Base-by-base conservation (phyloP, 2,888 invertebrate genomes). In the Machimus rusticus region DNA sequence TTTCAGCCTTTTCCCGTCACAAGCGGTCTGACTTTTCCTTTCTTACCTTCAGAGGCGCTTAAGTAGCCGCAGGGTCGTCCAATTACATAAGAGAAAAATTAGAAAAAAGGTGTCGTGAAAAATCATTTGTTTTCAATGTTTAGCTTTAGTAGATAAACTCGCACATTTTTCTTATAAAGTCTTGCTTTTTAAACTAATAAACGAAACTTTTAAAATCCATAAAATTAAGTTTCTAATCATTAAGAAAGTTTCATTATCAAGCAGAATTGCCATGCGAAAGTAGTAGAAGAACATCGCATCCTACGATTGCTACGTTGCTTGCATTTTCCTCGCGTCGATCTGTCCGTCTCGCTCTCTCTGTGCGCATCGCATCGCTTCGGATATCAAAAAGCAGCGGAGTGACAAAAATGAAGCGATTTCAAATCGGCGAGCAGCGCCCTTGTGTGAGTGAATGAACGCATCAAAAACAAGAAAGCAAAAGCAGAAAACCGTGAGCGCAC, bases 401-500 rank as follows among this genome's bases (percentile, higher is more conserved):
- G 66, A 12, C 66, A 28, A 66, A 46, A 66, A 66, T 66, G 66
- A 28, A 28, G 28, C 19, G 66, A 66, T 66, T 34, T 74, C 6
- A 31, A 76, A 76, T 76, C 51, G 23, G 23, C 66, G 9, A 46
- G 2, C 8, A 9, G 23, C 66, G 28, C 12, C 9, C 23, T 51
- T 79, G 79, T 51, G 51, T 79, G 16, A 8, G 79, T 79, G 79
- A 51, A 16, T 37, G 43, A 39, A 78, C 79, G 51, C 79, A 57
- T 37, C 82, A 37, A 82, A 82, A 66, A 55, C 66, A 84, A 37
- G 79, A 79, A 79, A 43, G 46, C 37, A 66, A 84, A 84, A 66
- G 37, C 46, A 57, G 34, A 37, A 66, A 84, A 84, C n/a, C 39
- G 23, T 66, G 23, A 28, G 9, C 28, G 66, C 23, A 66, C 19